Evolutionary conservation across 2,113 vertebrate genomes (phyloP), one percentile per base, ranked within the genome.

Genomic region (Atrichornis clamosus): DNA sequence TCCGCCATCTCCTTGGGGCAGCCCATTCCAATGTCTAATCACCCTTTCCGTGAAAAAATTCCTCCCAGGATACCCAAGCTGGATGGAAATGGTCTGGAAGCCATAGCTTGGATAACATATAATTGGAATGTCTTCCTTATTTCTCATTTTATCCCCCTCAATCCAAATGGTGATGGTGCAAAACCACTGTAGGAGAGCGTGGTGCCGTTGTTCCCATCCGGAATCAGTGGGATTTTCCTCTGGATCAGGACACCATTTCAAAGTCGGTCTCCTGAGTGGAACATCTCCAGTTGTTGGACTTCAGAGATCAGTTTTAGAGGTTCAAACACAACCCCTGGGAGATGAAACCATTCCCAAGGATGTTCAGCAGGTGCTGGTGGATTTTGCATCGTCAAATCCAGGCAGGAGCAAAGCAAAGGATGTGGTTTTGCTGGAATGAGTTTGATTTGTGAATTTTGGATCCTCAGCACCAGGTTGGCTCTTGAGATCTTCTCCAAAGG

Each of bases 171-270:
- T 80, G 60, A 12, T 63, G 47, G 37, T 81, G 30, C 14, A 76
- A 33, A 77, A 27, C 4, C 20, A 8, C 46, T 20, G 14, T 13
- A 6, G 35, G 52, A 60, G 46, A 70, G 13, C 1, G 0, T 0
- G 0, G 9, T 62, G 7, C 30, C 28, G 3, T n/a, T 5, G 0
- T 63, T 84, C 3, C 4, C 2, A 0, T n/a, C 9, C 1, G 18
- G 13, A 68, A 58, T 18, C 0, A 21, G 30, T 5, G 32, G 8
- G 21, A 35, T 62, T 84, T 89, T 89, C 5, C 2, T 15, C 39
- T 49, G n/a, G 42, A 3, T 53, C 46, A 58, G 13, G 13, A 20
- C 15, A 28, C 7, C 5, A 2, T 70, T 84, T 67, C 1, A 2
- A 21, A 67, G 32, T 7, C 26, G 24, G 4, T 67, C n/a, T 87